These are phyloP conservation scores for Onchidella celtica DNA, from an alignment of 2,888 invertebrate genomes.

Conservation along the genomic window DNA sequence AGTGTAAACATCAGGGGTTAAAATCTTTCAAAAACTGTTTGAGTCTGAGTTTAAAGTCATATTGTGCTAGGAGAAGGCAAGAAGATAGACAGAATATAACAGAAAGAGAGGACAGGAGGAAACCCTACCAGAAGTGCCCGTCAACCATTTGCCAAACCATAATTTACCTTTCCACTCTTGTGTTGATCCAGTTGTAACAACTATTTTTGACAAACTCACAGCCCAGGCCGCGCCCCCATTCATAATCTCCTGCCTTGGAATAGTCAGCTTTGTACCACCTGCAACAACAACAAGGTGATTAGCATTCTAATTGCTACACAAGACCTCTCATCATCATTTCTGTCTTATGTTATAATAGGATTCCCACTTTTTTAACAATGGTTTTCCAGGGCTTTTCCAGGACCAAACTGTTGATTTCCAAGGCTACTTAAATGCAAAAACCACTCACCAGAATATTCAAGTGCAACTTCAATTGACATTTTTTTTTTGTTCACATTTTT, in stretches of 20 bases:
- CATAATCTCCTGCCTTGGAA: slow-evolving; percentile 88
- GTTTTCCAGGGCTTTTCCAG: no score
- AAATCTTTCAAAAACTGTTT: background rate
- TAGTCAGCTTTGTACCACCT: slow-evolving; percentile 93
- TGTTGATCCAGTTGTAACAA: slow-evolving; percentile 97
- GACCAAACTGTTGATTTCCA: no score
- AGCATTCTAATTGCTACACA: background rate
- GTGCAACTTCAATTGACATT: no score
- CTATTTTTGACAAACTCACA: slow-evolving; percentile 96
- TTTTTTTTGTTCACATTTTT: no score
- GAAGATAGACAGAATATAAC: background rate
- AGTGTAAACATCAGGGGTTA: background rate
- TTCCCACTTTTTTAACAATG: background rate
- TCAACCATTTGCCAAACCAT: no score
- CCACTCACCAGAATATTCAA: no score
- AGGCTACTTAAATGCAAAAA: no score
- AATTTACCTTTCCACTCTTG: slow-evolving; percentile 85
- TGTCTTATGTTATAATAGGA: background rate
- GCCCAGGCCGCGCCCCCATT: slow-evolving; percentile 95
- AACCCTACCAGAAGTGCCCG: no score
- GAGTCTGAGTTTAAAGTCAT: background rate
- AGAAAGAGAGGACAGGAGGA: no score
- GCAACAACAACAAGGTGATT: slow-evolving; percentile 28
- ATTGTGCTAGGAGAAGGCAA: background rate
- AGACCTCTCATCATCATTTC: no score